Base-by-base conservation (phyloP, 2,797 vertebrate species). In the Podarcis siculus region DNA sequence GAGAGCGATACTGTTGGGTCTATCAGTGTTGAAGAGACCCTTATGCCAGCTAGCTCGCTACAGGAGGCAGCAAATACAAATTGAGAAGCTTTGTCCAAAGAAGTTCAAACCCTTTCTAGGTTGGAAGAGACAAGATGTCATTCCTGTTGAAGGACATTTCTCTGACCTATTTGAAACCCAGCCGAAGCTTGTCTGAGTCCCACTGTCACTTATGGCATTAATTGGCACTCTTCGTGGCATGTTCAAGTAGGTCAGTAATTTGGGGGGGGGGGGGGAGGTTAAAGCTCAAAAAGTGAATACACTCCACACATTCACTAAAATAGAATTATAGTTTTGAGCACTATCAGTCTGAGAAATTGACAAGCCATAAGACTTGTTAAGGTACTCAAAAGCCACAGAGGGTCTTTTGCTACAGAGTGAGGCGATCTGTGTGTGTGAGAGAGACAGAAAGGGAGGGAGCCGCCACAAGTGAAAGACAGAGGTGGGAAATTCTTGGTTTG, bases 181-280 rank as follows among this genome's bases (percentile, higher is more conserved):
- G 86, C 25, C 71, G 79, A 76, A 66, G 82, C 79, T 89, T n/a
- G 2, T 0, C 49, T 27, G 66, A 35, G 72, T 42, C 9, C 82
- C 42, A 42, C n/a, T 66, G 79, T 84, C 66, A 78, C 7, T 72
- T 77, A 12, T 27, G 88, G 67, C 83, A 58, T 37, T 91, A 94
- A 94, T 82, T 90, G 90, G 91, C 82, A 86, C 86, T 89, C 61
- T 45, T 80, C 82, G 71, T 64, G 61, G 21, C 61, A 64, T 64
- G 72, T 73, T 73, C 72, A 73, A 73, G 72, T 73, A 73, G 72
- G 72, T 37, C 72, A 73, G 35, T 19, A 37, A 19, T n/a, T 32
- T 72, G n/a, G n/a, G n/a, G n/a, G n/a, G n/a, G 1, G 5, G 61
- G 19, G 21, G 21, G 6, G 61, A 64, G 61, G 61, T 32, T 73